These are phyloP conservation scores for Apotomis capreana DNA, from an alignment of 2,888 invertebrate genomes.

Conservation along the genomic window DNA sequence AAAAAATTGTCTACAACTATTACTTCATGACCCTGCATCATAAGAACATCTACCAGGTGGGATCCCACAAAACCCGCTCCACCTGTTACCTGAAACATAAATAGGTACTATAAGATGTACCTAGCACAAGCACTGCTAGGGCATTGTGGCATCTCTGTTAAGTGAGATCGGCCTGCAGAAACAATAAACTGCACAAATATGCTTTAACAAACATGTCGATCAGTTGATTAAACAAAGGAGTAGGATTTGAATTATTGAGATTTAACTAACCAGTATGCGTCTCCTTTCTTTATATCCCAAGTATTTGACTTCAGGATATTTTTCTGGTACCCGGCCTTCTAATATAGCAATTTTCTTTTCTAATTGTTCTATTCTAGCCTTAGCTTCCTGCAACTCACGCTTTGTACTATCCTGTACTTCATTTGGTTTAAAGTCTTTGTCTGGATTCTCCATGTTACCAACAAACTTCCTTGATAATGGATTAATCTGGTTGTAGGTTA, in stretches of 20 bases:
- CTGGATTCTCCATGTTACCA: conserved; percentile 49
- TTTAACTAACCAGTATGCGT: conserved; percentile 90
- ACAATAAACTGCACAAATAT: too few species aligned
- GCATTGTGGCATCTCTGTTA: too few species aligned
- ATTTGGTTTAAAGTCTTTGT: conserved; percentile 54
- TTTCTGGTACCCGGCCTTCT: conserved; percentile 89
- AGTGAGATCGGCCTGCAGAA: too few species aligned
- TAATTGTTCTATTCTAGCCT: conserved; percentile 85
- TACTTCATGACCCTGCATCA: conserved; percentile 98
- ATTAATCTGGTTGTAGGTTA: conserved; percentile 63
- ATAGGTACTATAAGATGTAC: neutral
- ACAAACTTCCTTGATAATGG: conserved; percentile 58
- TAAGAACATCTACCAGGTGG: conserved; percentile 97
- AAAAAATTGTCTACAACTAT: conserved; percentile 99
- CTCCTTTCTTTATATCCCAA: conserved; percentile 96
- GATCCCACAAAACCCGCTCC: conserved; percentile 99
- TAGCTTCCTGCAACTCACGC: conserved; percentile 85
- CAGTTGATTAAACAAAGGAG: neutral
- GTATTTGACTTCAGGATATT: conserved; percentile 95
- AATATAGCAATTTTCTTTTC: conserved; percentile 88
- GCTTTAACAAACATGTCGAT: too few species aligned
- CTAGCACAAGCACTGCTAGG: too few species aligned
- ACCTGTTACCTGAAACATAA: conserved; percentile 89
- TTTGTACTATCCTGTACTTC: conserved; percentile 56
- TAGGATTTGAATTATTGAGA: neutral